phyloP scores from a whole-genome alignment of 2,888 invertebrate species.

The Mystacides longicornis region DNA sequence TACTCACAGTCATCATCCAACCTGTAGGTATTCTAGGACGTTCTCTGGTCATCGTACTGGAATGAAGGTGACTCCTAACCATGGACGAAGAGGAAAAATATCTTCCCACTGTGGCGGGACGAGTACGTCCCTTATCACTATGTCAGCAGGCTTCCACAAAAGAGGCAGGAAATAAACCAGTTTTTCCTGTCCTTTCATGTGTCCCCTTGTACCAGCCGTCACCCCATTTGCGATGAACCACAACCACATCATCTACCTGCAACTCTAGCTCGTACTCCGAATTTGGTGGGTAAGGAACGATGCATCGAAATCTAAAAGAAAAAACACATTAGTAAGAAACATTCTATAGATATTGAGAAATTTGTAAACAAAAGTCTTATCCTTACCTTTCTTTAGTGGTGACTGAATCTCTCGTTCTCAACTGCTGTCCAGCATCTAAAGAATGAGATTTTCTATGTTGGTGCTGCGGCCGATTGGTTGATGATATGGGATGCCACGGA shows the following conservation, averaged over 20 bases:
- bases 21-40: not conserved
- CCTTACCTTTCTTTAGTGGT: conserved; percentile 41
- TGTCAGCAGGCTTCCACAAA: conserved; percentile 66
- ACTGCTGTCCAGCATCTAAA: conserved; percentile 58
- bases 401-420: conserved; percentile 29
- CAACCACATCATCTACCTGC: conserved; percentile 83
- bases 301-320: conserved; percentile 69
- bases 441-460: conserved; percentile 79
- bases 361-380: not conserved
- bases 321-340: not conserved
- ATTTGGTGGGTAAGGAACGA: conserved; percentile 91
- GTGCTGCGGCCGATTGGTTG: conserved; percentile 31
- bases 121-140: not conserved
- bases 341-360: not conserved
- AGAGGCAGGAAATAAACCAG: conserved; percentile 91
- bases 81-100: not conserved
- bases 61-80: not conserved
- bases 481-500: conserved; percentile 17
- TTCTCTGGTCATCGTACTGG: not conserved
- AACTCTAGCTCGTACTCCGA: conserved; percentile 88
- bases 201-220: conserved; percentile 97
- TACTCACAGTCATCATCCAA: not conserved
- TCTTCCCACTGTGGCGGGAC: not conserved
- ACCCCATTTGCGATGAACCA: conserved; percentile 85
- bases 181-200: conserved; percentile 79